A percentile compares a stretch with the other conserved stretches of the same genome.
Conservation (phyloP, 2,797 vertebrate species). For the Pipistrellus nathusii region DNA sequence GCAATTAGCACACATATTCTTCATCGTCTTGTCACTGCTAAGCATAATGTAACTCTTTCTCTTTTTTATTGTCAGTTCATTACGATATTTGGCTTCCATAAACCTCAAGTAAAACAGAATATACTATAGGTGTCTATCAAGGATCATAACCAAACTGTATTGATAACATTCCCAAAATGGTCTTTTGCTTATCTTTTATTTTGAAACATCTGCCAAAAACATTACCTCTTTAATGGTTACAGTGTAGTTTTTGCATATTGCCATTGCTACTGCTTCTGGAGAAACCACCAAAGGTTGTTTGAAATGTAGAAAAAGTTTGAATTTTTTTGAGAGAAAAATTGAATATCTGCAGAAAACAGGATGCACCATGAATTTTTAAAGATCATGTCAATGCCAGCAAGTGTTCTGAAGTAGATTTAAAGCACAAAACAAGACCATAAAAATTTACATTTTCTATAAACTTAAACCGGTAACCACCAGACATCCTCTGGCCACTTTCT, state of each 20-base stretch:
- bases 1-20: neutral
- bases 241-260: neutral
- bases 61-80: neutral
- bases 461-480: neutral
- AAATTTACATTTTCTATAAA: neutral
- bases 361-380: neutral
- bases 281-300: slow-evolving; percentile 30
- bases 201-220: slow-evolving; percentile 2
- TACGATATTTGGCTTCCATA: neutral
- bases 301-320: neutral
- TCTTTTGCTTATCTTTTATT: slow-evolving; percentile 2
- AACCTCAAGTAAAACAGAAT: slow-evolving; percentile 18
- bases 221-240: neutral
- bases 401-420: neutral
- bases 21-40: neutral
- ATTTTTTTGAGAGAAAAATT: slow-evolving; percentile 20
- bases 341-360: slow-evolving; percentile 33
- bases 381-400: neutral
- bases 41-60: neutral
- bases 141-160: neutral
- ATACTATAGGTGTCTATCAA: neutral
- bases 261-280: neutral
- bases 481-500: neutral
- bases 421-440: slow-evolving; percentile 12
- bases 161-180: neutral